Evolutionary conservation across 2,888 invertebrate genomes (phyloP).

Genomic region (Ormyrus thymus): DNA sequence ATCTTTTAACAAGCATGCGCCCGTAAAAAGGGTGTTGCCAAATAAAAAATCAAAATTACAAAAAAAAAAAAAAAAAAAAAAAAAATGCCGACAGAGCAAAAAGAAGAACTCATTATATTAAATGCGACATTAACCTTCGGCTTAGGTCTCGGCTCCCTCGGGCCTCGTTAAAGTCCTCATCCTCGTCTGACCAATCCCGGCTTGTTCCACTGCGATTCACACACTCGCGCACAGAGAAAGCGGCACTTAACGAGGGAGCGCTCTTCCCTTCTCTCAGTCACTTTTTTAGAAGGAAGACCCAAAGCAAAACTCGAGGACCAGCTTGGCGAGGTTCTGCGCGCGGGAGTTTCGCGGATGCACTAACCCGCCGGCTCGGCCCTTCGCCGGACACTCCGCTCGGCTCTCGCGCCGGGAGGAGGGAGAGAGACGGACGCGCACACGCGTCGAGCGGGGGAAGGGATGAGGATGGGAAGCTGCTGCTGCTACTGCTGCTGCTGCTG

Average conservation of each 20-base stretch:
- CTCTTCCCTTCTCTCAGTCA: not conserved
- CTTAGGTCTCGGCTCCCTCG: not conserved
- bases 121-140: not conserved
- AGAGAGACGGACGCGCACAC: constrained; percentile 1
- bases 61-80: too few relatives aligned
- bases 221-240: not conserved
- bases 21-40: not conserved
- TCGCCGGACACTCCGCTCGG: not conserved
- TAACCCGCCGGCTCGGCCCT: not conserved
- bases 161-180: not conserved
- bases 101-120: too few relatives aligned
- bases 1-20: not conserved
- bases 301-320: not conserved
- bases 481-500: not conserved
- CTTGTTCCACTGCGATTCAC: constrained; percentile 1
- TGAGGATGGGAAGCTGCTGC: not conserved
- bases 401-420: not conserved
- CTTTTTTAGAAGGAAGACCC: not conserved
- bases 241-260: not conserved
- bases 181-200: not conserved
- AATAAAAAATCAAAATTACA: too few relatives aligned
- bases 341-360: constrained; percentile 13
- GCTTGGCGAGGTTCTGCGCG: not conserved
- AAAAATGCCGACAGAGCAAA: too few relatives aligned
- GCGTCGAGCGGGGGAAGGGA: constrained; percentile 9